A percentile compares a stretch with the other conserved stretches of the same genome.
Conservation (phyloP, 1,140 invertebrate genomes). For the Zaprionus vittiger region DNA sequence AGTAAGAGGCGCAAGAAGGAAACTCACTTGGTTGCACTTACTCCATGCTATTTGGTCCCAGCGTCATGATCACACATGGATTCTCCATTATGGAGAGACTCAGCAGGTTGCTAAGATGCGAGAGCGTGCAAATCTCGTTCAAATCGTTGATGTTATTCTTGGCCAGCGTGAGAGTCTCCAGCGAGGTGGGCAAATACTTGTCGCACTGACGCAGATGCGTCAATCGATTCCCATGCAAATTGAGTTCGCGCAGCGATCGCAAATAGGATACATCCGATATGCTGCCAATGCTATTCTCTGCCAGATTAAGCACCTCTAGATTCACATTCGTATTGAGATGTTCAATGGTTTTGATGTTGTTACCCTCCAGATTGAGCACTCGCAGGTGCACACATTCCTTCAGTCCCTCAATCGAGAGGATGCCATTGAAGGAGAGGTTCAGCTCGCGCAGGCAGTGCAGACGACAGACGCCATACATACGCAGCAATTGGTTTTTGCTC, state of each 20-base stretch:
- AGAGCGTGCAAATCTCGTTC: slow-evolving; percentile 93
- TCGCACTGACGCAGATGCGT: slow-evolving; percentile 92
- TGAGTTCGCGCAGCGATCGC: slow-evolving; percentile 88
- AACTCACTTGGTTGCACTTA: slow-evolving; percentile 37
- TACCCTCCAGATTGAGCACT: slow-evolving; percentile 87
- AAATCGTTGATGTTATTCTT: slow-evolving; percentile 94
- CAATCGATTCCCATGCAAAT: slow-evolving; percentile 94
- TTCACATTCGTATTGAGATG: slow-evolving; percentile 92
- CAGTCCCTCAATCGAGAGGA: slow-evolving; percentile 94
- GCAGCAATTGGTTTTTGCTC: slow-evolving; percentile 92
- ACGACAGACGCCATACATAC: slow-evolving; percentile 94
- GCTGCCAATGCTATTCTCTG: slow-evolving; percentile 94
- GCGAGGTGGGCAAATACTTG: slow-evolving; percentile 90
- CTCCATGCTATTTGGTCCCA: slow-evolving; percentile 66
- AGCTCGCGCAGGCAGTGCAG: slow-evolving; percentile 91
- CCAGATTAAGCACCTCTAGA: slow-evolving; percentile 93
- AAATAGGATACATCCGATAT: slow-evolving; percentile 93
- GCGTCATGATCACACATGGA: slow-evolving; percentile 87
- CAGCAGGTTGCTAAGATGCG: slow-evolving; percentile 89
- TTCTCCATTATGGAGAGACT: slow-evolving; percentile 94
- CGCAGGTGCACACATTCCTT: slow-evolving; percentile 92
- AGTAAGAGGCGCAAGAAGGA: background rate
- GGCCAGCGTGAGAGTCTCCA: slow-evolving; percentile 91
- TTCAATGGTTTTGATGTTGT: slow-evolving; percentile 92
- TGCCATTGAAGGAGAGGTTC: slow-evolving; percentile 94